Conservation (phyloP, 2,113 vertebrate genomes). For the Ariopsis seemanni region DNA sequence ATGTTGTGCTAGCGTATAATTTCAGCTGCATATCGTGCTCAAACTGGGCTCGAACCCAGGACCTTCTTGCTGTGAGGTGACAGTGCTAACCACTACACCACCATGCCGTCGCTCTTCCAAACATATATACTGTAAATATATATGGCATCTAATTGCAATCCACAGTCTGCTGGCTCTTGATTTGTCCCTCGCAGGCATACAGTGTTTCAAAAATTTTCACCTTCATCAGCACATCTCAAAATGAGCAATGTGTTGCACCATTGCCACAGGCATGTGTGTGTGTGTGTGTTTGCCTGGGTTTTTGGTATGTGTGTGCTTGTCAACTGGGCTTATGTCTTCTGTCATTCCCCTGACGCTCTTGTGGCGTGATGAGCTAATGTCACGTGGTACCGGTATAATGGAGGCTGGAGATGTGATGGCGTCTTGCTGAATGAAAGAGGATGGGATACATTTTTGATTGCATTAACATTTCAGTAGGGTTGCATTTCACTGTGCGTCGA, state of each 20-base stretch:
- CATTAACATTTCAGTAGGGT: slow-evolving; percentile 53
- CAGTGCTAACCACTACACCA: too few species aligned
- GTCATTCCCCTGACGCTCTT: slow-evolving; percentile 32
- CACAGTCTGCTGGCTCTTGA: not conserved
- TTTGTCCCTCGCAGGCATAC: not conserved
- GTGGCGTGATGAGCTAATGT: slow-evolving; percentile 38
- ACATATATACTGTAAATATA: not conserved
- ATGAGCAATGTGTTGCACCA: slow-evolving; percentile 42
- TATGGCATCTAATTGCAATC: not conserved
- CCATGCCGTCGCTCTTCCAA: too few species aligned
- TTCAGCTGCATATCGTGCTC: too few species aligned
- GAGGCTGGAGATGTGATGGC: slow-evolving; percentile 16
- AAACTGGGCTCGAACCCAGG: too few species aligned
- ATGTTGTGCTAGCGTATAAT: too few species aligned
- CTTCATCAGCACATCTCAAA: slow-evolving; percentile 32
- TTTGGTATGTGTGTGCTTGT: slow-evolving; percentile 41
- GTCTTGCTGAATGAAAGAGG: slow-evolving; percentile 6
- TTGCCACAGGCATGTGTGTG: slow-evolving; percentile 34
- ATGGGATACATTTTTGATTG: slow-evolving; percentile 46
- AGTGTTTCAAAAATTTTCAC: not conserved
- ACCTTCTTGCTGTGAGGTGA: too few species aligned
- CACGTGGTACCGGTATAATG: slow-evolving; percentile 22
- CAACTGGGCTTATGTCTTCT: slow-evolving; percentile 42
- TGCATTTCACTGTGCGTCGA: slow-evolving; percentile 33
- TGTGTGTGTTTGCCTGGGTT: slow-evolving; percentile 33